These are phyloP conservation scores for Doris montereyensis DNA, from an alignment of 2,888 invertebrate species.

Conservation along the genomic window DNA sequence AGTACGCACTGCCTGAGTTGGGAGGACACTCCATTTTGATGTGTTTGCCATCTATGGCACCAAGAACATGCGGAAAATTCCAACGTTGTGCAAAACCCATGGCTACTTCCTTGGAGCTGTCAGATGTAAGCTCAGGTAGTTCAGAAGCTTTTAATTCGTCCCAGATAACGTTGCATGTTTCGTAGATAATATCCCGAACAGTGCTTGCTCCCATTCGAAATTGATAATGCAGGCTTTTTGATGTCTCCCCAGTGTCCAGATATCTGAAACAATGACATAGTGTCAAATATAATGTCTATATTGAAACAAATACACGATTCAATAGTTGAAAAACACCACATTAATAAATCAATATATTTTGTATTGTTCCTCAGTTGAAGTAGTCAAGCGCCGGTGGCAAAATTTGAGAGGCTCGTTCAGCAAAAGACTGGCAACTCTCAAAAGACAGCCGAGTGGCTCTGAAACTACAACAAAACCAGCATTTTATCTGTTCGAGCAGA, in stretches of 20 bases:
- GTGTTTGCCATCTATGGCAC: constrained; percentile 7
- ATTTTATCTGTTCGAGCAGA: constrained; percentile 7
- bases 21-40: not conserved
- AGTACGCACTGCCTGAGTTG: not conserved
- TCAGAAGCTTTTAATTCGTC: not conserved
- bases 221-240: not conserved
- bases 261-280: constrained; percentile 1
- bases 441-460: not conserved
- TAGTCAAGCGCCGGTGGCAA: constrained; percentile 3
- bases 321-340: no score
- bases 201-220: not conserved
- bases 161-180: not conserved
- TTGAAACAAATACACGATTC: not conserved
- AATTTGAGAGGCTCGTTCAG: not conserved
- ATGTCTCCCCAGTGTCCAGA: constrained; percentile 1
- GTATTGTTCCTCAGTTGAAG: not conserved
- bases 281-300: not conserved
- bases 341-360: not conserved
- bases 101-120: not conserved
- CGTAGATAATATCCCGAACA: not conserved
- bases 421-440: not conserved
- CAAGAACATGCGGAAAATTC: not conserved
- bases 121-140: not conserved
- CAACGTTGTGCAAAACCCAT: not conserved
- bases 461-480: not conserved